These are phyloP conservation scores for Python bivittatus DNA, from an alignment of 2,113 vertebrate genomes.

Conservation along the genomic window DNA sequence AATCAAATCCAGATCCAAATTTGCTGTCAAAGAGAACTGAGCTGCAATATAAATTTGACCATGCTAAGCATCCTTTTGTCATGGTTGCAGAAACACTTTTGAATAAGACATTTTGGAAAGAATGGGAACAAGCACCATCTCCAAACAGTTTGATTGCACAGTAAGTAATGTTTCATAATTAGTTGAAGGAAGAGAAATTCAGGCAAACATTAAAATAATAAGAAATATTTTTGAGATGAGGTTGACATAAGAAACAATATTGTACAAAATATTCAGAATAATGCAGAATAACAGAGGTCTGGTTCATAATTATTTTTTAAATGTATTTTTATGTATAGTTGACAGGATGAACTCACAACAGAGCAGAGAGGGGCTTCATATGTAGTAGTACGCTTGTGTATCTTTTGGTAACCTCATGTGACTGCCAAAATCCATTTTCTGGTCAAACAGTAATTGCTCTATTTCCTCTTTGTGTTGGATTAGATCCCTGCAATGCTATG, in stretches of 20 bases:
- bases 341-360: background rate
- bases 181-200: background rate
- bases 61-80: constrained; percentile 20
- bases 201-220: background rate
- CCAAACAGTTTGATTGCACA: constrained; percentile 66
- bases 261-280: background rate
- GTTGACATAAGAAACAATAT: background rate
- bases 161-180: constrained; percentile 63
- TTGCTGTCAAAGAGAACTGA: constrained; percentile 23
- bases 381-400: background rate
- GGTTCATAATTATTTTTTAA: background rate
- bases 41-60: constrained; percentile 31
- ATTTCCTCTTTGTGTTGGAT: background rate
- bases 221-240: background rate
- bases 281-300: background rate
- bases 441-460: background rate
- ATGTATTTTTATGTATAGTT: background rate
- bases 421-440: background rate
- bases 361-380: background rate
- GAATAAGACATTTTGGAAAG: constrained; percentile 58
- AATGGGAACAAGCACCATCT: constrained; percentile 52
- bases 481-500: background rate
- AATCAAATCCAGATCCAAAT: background rate
- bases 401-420: background rate
- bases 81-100: constrained; percentile 49